These are phyloP conservation scores for Myotis pilosus DNA, from an alignment of 2,797 vertebrate species.

Conservation along the genomic window DNA sequence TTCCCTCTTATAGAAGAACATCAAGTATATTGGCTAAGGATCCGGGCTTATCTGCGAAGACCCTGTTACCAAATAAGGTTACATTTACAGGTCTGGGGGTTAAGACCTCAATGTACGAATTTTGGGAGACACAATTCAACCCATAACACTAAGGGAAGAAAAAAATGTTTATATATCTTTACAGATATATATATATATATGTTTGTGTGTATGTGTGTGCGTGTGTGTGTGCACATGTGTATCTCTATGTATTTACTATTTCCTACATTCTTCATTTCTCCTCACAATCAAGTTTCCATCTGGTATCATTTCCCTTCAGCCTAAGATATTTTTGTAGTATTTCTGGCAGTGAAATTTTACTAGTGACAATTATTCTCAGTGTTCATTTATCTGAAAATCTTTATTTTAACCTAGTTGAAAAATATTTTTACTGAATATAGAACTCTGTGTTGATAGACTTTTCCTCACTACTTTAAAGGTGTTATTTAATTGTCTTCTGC, in stretches of 20 bases:
- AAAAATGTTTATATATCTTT: neutral
- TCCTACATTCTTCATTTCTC: neutral
- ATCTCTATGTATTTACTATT: neutral
- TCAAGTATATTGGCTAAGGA: too few species aligned
- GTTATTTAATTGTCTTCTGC: neutral
- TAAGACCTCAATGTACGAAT: neutral
- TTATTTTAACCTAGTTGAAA: neutral
- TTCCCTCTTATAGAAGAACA: neutral
- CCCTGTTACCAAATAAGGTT: neutral
- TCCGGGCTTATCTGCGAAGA: neutral
- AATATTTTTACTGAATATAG: neutral
- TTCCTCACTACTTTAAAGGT: neutral
- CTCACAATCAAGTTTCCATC: neutral
- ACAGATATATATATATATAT: accelerated
- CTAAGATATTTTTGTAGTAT: conserved; percentile 1
- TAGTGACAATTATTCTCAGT: conserved; percentile 22
- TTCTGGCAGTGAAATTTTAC: neutral
- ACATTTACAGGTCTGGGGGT: neutral
- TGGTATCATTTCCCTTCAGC: conserved; percentile 9
- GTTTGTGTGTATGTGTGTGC: neutral
- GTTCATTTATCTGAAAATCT: conserved; percentile 10
- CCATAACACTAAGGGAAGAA: neutral
- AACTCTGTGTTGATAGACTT: neutral
- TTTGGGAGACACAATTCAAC: neutral
- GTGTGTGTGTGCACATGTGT: too few species aligned